Evolutionary conservation across 2,888 invertebrate genomes (phyloP).

Genomic region (Cryptocephalus primarius): DNA sequence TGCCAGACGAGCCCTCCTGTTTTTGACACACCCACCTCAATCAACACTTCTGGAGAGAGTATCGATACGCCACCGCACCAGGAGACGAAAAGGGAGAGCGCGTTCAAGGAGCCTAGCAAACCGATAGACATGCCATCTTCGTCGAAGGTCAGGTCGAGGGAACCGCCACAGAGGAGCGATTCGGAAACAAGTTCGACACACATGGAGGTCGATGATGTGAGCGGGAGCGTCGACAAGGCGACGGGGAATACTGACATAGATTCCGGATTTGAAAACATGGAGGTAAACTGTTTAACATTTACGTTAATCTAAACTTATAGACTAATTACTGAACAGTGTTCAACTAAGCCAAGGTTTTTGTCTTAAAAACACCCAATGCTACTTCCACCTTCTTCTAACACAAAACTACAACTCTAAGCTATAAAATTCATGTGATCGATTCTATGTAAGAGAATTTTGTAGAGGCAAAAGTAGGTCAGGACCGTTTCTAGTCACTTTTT

Average conservation of each 20-base stretch:
- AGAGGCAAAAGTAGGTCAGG: too few relatives aligned
- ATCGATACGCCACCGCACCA: background rate
- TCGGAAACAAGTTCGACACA: slow-evolving; percentile 39
- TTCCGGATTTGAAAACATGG: slow-evolving; percentile 68
- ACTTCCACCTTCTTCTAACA: too few relatives aligned
- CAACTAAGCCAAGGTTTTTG: too few relatives aligned
- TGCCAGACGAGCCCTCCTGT: slow-evolving; percentile 21
- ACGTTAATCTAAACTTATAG: too few relatives aligned
- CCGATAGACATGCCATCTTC: slow-evolving; percentile 31
- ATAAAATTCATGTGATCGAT: too few relatives aligned
- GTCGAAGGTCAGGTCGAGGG: slow-evolving; percentile 23
- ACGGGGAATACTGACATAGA: slow-evolving; percentile 49
- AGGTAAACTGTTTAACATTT: slow-evolving; percentile 28
- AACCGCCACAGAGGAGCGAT: slow-evolving; percentile 34
- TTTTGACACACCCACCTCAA: slow-evolving; percentile 4
- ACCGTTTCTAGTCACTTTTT: too few relatives aligned
- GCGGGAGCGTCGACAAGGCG: slow-evolving; percentile 34
- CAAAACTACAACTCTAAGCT: too few relatives aligned
- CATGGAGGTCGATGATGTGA: slow-evolving; percentile 49
- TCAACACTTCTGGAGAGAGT: background rate
- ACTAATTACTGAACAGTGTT: too few relatives aligned
- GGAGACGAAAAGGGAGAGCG: slow-evolving; percentile 13
- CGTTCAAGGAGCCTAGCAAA: slow-evolving; percentile 34
- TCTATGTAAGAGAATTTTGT: too few relatives aligned
- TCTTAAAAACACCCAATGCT: too few relatives aligned